A percentile compares a stretch with the other conserved stretches of the same genome.
These are phyloP conservation scores for Malurus alboscapulatus DNA, from an alignment of 2,113 vertebrate species.

Conservation along the genomic window DNA sequence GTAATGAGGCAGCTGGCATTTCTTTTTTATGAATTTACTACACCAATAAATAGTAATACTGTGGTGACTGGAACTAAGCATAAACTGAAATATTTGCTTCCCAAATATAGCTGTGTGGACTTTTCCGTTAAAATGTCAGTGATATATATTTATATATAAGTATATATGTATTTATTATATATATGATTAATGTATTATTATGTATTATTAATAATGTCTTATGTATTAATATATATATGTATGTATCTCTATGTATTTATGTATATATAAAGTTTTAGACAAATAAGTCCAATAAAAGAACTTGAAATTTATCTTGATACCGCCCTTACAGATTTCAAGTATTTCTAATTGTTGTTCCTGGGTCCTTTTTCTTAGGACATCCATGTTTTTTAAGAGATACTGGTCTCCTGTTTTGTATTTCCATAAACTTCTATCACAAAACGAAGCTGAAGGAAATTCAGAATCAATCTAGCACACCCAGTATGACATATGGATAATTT, in stretches of 20 bases:
- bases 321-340: constrained; percentile 30
- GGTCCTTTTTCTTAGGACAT: constrained; percentile 15
- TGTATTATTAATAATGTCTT: no score
- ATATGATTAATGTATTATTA: no score
- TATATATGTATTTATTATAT: no score
- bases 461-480: constrained; percentile 42
- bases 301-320: not conserved
- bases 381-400: not conserved
- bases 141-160: no score
- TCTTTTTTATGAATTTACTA: constrained; percentile 31
- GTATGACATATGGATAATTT: constrained; percentile 34
- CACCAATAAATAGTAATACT: constrained; percentile 10
- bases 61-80: not conserved
- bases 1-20: constrained; percentile 47
- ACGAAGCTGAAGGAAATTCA: constrained; percentile 58
- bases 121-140: not conserved
- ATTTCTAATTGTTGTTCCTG: not conserved
- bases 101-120: not conserved
- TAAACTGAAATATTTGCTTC: not conserved
- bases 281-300: not conserved
- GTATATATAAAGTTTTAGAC: not conserved
- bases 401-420: constrained; percentile 38
- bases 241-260: not conserved
- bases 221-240: not conserved
- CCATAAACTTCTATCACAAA: constrained; percentile 20